Conservation (phyloP, 1,140 invertebrate genomes). For the Bactericera cockerelli region DNA sequence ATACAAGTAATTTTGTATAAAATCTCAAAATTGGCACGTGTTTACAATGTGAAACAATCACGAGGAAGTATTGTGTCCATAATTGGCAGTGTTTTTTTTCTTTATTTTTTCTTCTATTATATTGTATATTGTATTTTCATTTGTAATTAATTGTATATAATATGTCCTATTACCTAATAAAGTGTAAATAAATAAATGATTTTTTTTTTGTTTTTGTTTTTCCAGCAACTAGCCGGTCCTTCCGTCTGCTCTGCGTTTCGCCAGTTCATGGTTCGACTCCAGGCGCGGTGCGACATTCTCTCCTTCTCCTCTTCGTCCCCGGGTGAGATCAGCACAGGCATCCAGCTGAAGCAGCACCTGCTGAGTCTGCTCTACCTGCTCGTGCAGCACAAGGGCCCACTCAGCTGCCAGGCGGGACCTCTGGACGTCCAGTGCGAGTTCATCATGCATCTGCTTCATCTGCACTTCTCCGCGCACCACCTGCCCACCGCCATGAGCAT, state of each 20-base stretch:
- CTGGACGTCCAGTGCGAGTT: conserved; percentile 65
- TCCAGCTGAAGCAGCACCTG: conserved; percentile 47
- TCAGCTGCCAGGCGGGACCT: conserved; percentile 55
- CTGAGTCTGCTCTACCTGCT: conserved; percentile 53
- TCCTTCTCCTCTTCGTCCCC: conserved; percentile 30
- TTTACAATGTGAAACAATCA: no score
- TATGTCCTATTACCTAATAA: no score
- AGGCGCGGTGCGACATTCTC: conserved; percentile 50
- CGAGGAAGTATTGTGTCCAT: no score
- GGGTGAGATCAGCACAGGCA: conserved; percentile 37
- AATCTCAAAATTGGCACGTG: no score
- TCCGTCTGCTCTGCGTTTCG: conserved; percentile 55
- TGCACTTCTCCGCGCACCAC: conserved; percentile 50
- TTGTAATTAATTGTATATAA: no score
- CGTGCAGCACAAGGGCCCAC: conserved; percentile 36
- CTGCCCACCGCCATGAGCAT: conserved; percentile 55
- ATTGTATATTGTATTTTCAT: no score
- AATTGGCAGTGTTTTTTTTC: no score
- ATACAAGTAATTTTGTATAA: no score
- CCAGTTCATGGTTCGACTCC: conserved; percentile 50
- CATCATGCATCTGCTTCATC: conserved; percentile 44
- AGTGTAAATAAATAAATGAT: no score
- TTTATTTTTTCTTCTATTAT: no score
- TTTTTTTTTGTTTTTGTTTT: no score
- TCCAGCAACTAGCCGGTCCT: conserved; percentile 47